phyloP scores from a whole-genome alignment of 2,113 vertebrate species.

The Echinops telfairi region DNA sequence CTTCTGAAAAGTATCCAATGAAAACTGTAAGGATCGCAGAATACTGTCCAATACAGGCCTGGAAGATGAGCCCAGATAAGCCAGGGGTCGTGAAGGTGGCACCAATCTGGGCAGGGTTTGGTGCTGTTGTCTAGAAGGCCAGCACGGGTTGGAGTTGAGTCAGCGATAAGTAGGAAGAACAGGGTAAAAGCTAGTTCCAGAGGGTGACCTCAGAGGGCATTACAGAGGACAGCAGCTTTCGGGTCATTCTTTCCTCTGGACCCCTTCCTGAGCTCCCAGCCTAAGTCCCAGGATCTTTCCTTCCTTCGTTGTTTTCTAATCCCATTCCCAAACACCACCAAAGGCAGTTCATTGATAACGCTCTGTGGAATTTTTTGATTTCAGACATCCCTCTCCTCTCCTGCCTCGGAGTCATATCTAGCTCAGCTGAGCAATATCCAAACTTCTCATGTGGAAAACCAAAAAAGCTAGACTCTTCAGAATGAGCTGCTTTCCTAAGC shows the following conservation, averaged over 20 bases:
- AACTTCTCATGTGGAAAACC: slow-evolving; percentile 76
- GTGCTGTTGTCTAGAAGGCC: neutral
- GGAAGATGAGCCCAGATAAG: neutral
- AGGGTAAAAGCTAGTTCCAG: no score
- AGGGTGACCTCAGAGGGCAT: neutral
- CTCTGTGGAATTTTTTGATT: slow-evolving; percentile 64
- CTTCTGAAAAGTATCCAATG: no score
- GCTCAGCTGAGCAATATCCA: slow-evolving; percentile 69
- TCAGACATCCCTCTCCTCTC: slow-evolving; percentile 38
- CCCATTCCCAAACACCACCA: slow-evolving; percentile 6
- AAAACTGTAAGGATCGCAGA: neutral
- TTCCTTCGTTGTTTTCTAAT: neutral
- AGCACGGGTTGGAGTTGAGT: neutral
- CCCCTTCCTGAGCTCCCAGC: neutral
- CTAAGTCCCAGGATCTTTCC: neutral
- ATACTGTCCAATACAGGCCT: neutral
- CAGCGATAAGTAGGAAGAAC: no score
- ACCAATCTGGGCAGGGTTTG: neutral
- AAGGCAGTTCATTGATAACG: slow-evolving; percentile 45
- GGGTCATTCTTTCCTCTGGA: neutral
- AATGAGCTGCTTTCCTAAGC: slow-evolving; percentile 62
- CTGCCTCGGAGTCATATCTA: slow-evolving; percentile 54
- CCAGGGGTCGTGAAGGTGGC: neutral
- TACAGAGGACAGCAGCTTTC: neutral
- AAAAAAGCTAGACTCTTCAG: slow-evolving; percentile 55